phyloP scores from a whole-genome alignment of 2,113 vertebrate species.

The Ibidorhyncha struthersii region DNA sequence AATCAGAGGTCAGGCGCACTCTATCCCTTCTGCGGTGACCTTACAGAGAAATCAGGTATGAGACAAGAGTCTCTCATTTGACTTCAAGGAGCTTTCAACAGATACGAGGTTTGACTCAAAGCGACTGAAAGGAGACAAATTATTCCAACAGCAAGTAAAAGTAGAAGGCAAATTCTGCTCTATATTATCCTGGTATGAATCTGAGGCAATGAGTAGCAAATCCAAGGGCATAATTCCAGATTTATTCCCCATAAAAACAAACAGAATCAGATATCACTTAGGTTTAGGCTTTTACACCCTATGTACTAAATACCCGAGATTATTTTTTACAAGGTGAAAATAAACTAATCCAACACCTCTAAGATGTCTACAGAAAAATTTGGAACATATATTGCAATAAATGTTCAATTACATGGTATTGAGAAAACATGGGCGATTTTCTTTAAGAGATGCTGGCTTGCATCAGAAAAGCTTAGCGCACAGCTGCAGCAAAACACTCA shows the following conservation, averaged over 20 bases:
- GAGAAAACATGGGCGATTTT: not conserved
- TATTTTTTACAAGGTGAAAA: not conserved
- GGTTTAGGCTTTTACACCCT: conserved; percentile 31
- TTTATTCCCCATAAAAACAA: not conserved
- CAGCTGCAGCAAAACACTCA: not conserved
- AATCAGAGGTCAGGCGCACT: not conserved
- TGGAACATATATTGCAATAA: not conserved
- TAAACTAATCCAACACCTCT: not conserved
- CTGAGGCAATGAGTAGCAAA: not conserved
- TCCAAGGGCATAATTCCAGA: not conserved
- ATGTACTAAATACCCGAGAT: not conserved
- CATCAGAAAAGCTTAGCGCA: not conserved
- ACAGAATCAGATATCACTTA: not conserved
- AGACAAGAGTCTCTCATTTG: not conserved
- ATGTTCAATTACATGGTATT: not conserved
- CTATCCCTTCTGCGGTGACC: not conserved
- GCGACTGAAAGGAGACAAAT: not conserved
- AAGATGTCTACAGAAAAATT: not conserved
- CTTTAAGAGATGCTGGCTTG: not conserved
- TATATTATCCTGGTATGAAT: not conserved
- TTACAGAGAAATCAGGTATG: not conserved
- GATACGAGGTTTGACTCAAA: not conserved
- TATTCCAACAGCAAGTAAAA: not conserved
- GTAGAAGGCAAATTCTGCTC: not conserved
- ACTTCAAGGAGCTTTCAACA: not conserved